These are phyloP conservation scores for Eutolmus rufibarbis DNA, from an alignment of 2,888 invertebrate species.

Conservation along the genomic window DNA sequence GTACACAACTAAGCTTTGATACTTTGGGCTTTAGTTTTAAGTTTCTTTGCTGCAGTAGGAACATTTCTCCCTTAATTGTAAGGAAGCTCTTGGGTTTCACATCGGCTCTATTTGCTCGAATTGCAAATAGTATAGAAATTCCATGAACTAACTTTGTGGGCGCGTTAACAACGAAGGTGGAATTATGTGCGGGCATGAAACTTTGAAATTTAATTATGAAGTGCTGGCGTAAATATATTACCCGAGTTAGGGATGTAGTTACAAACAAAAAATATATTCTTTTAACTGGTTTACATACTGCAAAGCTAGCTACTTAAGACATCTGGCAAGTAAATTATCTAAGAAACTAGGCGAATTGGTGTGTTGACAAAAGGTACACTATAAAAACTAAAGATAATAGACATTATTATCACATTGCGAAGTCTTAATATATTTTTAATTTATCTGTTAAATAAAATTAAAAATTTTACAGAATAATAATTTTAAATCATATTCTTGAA, in stretches of 20 bases:
- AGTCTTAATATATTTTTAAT: too few relatives aligned
- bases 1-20: neutral
- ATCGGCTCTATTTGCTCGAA: neutral
- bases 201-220: constrained; percentile 31
- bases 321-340: neutral
- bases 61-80: neutral
- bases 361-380: neutral
- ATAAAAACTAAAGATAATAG: neutral
- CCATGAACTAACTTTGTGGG: neutral
- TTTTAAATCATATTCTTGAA: too few relatives aligned
- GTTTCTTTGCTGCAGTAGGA: neutral
- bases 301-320: neutral
- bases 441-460: too few relatives aligned
- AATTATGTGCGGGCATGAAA: constrained; percentile 22
- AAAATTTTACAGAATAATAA: too few relatives aligned
- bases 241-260: neutral
- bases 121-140: neutral
- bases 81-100: neutral
- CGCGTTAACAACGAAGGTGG: neutral
- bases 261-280: neutral
- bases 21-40: neutral
- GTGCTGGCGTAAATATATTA: constrained; percentile 1
- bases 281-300: neutral
- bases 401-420: neutral
- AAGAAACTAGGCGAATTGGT: neutral